Evolutionary conservation across 2,888 invertebrate genomes (phyloP), one percentile per base, ranked within the genome.

Genomic region (Neoscelio sp.): DNA sequence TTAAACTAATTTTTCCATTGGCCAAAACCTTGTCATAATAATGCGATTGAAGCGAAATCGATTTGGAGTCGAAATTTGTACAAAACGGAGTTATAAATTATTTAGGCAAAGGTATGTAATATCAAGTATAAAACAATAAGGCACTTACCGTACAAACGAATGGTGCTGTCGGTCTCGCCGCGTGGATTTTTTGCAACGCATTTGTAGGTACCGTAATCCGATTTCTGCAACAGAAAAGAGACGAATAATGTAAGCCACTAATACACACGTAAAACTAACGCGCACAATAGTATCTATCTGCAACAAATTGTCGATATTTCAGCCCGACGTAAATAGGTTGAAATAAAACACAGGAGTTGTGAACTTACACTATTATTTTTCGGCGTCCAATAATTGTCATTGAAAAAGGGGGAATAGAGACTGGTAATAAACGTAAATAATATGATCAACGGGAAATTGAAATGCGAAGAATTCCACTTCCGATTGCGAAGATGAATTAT

Each of bases 101-200:
- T 58, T 28, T 28, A 18, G 35, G n/a, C 17, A 42, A 20, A 46
- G 4, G 44, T 5, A 35, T 15, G 38, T 64, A 73, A 50, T 48
- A 68, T 18, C 20, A 38, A 42, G 44, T 40, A 48, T 28, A 38
- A 20, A 46, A 68, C 30, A 44, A 65, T 75, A 42, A 75, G 60
- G 48, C 83, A 94, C 96, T 95, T 92, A 97, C 97, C 95, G 91
- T 97, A 97, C 81, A 97, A 93, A 84, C 96, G 94, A 89, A 97
- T 97, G 80, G 95, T 95, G 82, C 97, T 97, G 91, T 97, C 97
- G 48, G 97, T 97, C 90, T 97, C 96, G 80, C 97, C 97, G 82
- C 97, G 93, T 68, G 97, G 96, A 92, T 97, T 97, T 91, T 97
- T 97, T 77, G 97, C 96, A 17, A 95, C 94, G 90, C 97, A 97